Evolutionary conservation across 2,113 vertebrate species (phyloP), one percentile per base, ranked within the genome.

Genomic region (Pollachius pollachius): DNA sequence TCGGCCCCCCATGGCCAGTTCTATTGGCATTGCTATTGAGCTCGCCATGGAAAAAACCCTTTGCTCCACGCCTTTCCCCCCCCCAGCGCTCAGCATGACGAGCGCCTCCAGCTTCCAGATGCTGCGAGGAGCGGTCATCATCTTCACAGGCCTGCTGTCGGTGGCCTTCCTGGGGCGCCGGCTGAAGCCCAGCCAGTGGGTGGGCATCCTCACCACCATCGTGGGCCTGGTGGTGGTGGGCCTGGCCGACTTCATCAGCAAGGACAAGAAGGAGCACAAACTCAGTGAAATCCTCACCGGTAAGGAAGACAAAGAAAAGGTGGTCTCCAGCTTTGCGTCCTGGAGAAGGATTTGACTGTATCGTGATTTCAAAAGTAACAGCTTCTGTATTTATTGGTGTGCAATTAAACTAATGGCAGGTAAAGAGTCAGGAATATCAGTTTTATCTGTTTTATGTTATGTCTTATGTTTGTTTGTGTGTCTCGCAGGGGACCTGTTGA

Each of bases 61-160:
- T 34, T 34, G 30, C 30, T 41, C 41, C 41, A 69, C 52, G 17
- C 2, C 0, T 4, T 17, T 25, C n/a, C 19, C n/a, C 19, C 23
- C 23, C 67, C 5, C 70, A 98, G 96, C 96, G 27, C 89, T 97
- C 67, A 97, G 93, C 89, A 97, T 98, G 96, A 98, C 96, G 25
- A 97, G 94, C 0, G 96, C 96, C 27, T 98, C 96, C 81, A 98
- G 96, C 83, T 98, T 98, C 92, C 96, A 98, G 94, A 98, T 98
- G 96, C 84, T 98, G 11, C 93, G 96, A 0, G 95, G 96, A 0
- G 94, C 95, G 0, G 96, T 98, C 71, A 94, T 98, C 88, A 92
- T 98, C 79, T 98, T 98, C 90, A 98, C 96, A 0, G 96, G 96
- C 12, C 91, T 98, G 9, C 92, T 98, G 11, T 98, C 96, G 0